Base-by-base conservation (phyloP, 2,888 invertebrate species). In the Drepana falcataria region DNA sequence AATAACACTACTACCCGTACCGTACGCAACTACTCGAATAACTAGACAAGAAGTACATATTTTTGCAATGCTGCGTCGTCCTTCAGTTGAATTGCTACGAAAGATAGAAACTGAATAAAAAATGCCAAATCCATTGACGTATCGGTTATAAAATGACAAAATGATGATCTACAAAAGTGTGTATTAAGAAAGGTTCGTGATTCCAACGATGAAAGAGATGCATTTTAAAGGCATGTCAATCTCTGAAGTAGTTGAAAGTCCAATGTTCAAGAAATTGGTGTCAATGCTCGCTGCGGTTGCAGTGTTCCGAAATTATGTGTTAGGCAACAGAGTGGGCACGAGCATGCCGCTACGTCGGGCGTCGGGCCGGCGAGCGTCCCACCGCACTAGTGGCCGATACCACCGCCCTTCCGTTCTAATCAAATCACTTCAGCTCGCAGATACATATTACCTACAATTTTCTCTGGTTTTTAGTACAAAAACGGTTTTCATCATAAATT, bases 261-360 rank as follows among this genome's bases (percentile, higher is more conserved):
- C 79, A 75, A 81, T 82, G 80, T 80, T 77, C 80, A 78, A 80
- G 77, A 84, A 81, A 88, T 87, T 79, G 87, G 87, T 89, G 90
- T 90, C 90, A 91, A 87, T 86, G 90, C 75, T 89, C 88, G 87
- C 88, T 88, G 89, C 84, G 87, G 87, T 89, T 87, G 86, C 86
- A 87, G 73, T 85, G 87, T 85, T 86, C 88, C 86, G 82, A 89
- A 87, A 89, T 86, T 75, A 83, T 81, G 81, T 85, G 85, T 90
- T 89, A 81, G 71, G 89, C 83, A 89, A 90, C 75, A 73, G 71
- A 67, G 71, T 65, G 64, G 66, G 60, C 66, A 71, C 69, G 66
- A 68, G 66, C 70, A 70, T 57, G 71, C 76, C 69, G 72, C 69
- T 68, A 60, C 57, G 64, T 64, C 63, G 64, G 64, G 55, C 63